Percentiles rank a stretch among this genome's conserved stretches.
Evolutionary conservation across 2,888 invertebrate species (phyloP).

Genomic region (Trachelus troglodyta): DNA sequence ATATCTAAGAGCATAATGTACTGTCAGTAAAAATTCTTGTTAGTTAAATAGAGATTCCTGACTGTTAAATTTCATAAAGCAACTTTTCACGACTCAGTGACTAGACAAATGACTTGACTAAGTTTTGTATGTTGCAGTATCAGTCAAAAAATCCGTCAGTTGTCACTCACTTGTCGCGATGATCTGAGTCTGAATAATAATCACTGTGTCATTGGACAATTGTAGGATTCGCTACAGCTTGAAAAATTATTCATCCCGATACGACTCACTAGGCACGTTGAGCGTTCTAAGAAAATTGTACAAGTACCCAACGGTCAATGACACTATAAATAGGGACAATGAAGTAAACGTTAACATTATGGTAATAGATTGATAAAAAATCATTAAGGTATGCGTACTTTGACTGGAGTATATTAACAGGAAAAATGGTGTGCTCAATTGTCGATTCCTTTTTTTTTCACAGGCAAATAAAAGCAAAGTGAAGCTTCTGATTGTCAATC

Average conservation of each 20-base stretch:
- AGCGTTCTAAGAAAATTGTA: background rate
- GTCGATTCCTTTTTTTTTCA: background rate
- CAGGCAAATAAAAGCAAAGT: background rate
- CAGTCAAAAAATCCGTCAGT: background rate
- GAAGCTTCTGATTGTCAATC: background rate
- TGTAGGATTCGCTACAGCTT: background rate
- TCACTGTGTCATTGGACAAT: background rate
- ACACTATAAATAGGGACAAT: background rate
- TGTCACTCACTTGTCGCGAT: background rate
- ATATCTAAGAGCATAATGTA: background rate
- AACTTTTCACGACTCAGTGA: background rate
- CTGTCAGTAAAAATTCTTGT: background rate
- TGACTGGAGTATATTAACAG: background rate
- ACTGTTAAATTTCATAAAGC: background rate
- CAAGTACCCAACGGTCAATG: background rate
- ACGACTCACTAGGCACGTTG: background rate
- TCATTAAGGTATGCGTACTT: background rate
- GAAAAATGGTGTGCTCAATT: background rate
- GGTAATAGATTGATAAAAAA: background rate
- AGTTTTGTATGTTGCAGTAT: background rate
- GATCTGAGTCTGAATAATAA: background rate
- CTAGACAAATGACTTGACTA: background rate
- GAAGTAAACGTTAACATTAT: background rate
- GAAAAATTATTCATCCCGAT: background rate
- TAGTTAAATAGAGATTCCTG: background rate